phyloP scores from a whole-genome alignment of 2,888 invertebrate genomes.

The Acrocyrtus sp. region DNA sequence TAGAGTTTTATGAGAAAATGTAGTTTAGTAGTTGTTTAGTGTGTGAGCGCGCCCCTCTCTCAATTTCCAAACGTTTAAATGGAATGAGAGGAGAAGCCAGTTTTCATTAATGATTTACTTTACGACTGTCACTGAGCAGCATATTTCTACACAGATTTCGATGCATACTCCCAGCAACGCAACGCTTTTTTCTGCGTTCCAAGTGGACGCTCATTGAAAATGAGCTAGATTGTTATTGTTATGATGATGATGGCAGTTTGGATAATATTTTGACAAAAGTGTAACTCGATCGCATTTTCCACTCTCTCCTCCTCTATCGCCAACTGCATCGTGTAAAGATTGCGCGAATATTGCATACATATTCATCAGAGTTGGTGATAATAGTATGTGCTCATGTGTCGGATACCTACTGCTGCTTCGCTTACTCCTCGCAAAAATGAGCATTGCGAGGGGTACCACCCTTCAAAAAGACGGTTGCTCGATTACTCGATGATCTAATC shows the following conservation, averaged over 20 bases:
- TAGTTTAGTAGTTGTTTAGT: not conserved
- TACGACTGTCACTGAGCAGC: not conserved
- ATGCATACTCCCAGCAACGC: no score
- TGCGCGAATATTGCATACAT: no score
- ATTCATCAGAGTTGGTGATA: no score
- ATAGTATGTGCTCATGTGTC: no score
- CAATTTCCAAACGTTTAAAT: not conserved
- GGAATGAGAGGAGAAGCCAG: not conserved
- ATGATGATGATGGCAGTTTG: conserved; percentile 15
- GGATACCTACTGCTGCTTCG: no score
- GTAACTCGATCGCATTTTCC: conserved; percentile 17
- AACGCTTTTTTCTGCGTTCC: no score
- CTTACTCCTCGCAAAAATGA: not conserved
- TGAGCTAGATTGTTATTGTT: not conserved
- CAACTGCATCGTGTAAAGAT: no score
- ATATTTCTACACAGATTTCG: no score
- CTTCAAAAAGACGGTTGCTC: conserved; percentile 31
- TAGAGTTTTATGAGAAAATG: no score
- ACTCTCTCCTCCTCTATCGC: no score
- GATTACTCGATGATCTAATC: no score
- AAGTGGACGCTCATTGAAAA: not conserved
- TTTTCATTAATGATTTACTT: conserved; percentile 14
- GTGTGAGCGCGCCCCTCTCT: not conserved
- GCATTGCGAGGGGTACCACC: conserved; percentile 45
- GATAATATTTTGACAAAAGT: conserved; percentile 39